Evolutionary conservation across 2,113 vertebrate genomes (phyloP), one percentile per base, ranked within the genome.

Genomic region (Dicrurus megarhynchus): DNA sequence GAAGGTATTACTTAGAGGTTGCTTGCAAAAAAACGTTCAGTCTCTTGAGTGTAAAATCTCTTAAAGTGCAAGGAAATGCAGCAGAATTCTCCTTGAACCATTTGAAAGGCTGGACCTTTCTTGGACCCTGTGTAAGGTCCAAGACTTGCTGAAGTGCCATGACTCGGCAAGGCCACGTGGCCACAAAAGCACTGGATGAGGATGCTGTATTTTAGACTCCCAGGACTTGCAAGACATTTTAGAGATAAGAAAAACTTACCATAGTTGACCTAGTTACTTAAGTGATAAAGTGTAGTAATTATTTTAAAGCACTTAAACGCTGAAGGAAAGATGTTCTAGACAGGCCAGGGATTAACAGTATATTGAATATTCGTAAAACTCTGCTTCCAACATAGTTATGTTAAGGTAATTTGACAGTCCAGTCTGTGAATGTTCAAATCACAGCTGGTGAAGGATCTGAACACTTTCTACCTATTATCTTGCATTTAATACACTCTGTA

Each of bases 321-420:
- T 60, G 76, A 81, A 35, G 47, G 64, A 75, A 77, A 56, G 49
- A 56, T 83, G 44, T 64, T 92, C 24, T 87, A 63, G 64, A 78
- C 2, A 16, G 82, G 56, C 56, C 76, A 87, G 75, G 32, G 37
- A 61, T 83, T 90, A 93, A n/a, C 46, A 73, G 30, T 74, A 8
- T 73, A 77, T 77, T 50, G 75, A 84, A 59, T 80, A 77, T 88
- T 91, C 4, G 64, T 67, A 86, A 86, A 92, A 80, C 56, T 77
- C 60, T 73, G 32, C 37, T 85, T 90, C 71, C n/a, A 74, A 13
- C 27, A 61, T 53, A 67, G 52, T 86, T 95, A 52, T 0, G 1
- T 76, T 88, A 81, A 90, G 84, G 53, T 94, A 84, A 79, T 90
- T 57, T 78, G 86, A 56, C 70, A 85, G 67, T 90, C 86, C 50